Base-by-base conservation (phyloP, 35 echinoderm and acorn worm genomes). In the Patiria miniata region DNA sequence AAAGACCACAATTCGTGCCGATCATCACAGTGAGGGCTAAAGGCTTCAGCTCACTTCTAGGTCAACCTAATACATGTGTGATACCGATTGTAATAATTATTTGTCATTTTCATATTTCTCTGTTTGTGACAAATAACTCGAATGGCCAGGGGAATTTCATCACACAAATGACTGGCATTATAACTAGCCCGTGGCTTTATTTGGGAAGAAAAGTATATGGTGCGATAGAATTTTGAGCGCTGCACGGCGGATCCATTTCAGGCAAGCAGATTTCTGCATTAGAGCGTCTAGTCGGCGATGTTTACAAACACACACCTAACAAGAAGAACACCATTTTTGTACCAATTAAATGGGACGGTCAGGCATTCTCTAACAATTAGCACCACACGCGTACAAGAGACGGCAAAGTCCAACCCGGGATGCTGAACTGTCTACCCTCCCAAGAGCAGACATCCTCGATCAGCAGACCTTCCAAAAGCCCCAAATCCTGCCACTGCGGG, bases 271-370 rank as follows among this genome's bases (percentile, higher is more conserved):
- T 73, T 73, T 73, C 12, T 73, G 65, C 34, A 73, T 73, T 73
- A 73, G 65, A 32, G 0, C 65, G 65, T 73, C 65, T 73, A 30
- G 65, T 73, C 65, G 65, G 26, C 65, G 26, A 9, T 73, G 65
- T 73, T 73, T 73, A 73, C 65, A 73, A 73, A 73, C 65, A 73
- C 65, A 73, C 65, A 73, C 65, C 65, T 32, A 26, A 5, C 65
- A 73, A 73, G 65, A 73, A 32, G 65, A 10, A 73, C 65, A 73
- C 65, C 34, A 73, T 73, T 73, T 23, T 73, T 73, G 23, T 73
- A 73, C 65, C 65, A 73, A 73, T 73, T 73, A 73, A 32, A 34
- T 34, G 26, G 1, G 65, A 32, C 65, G 23, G 4, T 32, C 10
- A 30, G 65, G 65, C 29, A 28, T 73, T 73, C 65, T 73, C 34